Evolutionary conservation across 1,140 invertebrate genomes (phyloP), one percentile per base, ranked within the genome.

Genomic region (Zaprionus africanus): DNA sequence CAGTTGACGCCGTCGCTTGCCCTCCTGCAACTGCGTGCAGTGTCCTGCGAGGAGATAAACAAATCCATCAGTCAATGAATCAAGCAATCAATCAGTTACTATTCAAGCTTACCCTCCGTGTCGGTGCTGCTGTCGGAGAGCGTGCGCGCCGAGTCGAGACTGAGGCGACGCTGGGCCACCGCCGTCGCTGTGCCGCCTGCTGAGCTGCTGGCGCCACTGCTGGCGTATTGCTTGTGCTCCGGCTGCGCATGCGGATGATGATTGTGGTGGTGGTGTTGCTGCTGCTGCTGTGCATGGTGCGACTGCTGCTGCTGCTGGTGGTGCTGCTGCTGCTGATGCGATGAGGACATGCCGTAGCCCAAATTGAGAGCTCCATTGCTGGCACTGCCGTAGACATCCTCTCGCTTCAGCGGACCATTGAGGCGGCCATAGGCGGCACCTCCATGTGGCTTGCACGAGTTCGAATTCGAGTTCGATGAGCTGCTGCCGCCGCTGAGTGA

Each of bases 81-180:
- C 46, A 51, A 51, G 22, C 46, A 22, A 49, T 12, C 17, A 49
- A 22, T 19, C 2, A 22, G 17, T 49, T 9, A 12, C 1, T 24
- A 1, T 3, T 17, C 5, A 4, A 4, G 1, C 75, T 81, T 56
- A 93, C 91, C 94, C 73, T 95, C 94, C 26, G 94, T 91, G 56
- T 95, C 95, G 71, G 95, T 95, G 15, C 95, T 95, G 79, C 94
- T 96, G 76, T 96, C 96, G 0, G 95, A 96, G 11, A 96, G 90
- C 54, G 96, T 95, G 26, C 95, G 92, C 9, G 95, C 95, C 1
- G 96, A 96, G 80, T 96, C 96, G n/a, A 96, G 82, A 24, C 96
- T 96, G 34, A 96, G 92, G 19, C 96, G 93, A 58, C 96, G 92
- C 78, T 95, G 94, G 56, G 67, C 79, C 76, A 62, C 79, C 41